Conservation (phyloP, 2,113 vertebrate species). For the Dunckerocampus dactyliophorus region DNA sequence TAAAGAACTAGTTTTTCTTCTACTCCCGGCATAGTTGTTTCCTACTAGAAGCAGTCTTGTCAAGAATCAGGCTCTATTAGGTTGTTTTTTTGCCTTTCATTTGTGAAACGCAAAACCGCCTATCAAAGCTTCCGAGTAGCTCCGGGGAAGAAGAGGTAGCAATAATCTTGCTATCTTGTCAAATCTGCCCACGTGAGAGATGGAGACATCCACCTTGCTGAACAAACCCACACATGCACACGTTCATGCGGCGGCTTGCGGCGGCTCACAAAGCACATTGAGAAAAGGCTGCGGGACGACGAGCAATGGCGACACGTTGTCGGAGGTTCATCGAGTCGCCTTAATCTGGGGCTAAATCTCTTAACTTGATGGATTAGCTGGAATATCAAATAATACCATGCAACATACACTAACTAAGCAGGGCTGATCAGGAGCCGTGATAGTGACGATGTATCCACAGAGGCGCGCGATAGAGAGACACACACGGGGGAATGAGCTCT, state of each 20-base stretch:
- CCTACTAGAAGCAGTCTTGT: conserved; percentile 5
- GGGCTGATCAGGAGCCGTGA: conserved; percentile 61
- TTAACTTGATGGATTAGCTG: conserved; percentile 73
- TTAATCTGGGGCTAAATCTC: conserved; percentile 70
- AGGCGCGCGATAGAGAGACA: conserved; percentile 51
- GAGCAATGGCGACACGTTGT: conserved; percentile 47
- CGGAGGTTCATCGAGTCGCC: conserved; percentile 61
- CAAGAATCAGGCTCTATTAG: conserved; percentile 8
- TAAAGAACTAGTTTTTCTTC: conserved; percentile 5
- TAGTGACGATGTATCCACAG: conserved; percentile 57
- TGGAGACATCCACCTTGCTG: conserved; percentile 30
- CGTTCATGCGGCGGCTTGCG: conserved; percentile 7
- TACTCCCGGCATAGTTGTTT: not conserved
- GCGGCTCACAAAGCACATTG: conserved; percentile 15
- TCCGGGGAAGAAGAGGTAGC: conserved; percentile 32
- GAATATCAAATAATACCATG: conserved; percentile 74
- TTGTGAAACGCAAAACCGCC: conserved; percentile 25
- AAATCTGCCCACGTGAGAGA: conserved; percentile 33
- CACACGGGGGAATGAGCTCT: conserved; percentile 47
- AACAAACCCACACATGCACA: conserved; percentile 37
- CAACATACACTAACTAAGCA: conserved; percentile 62
- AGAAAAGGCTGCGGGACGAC: conserved; percentile 48
- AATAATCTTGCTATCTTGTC: conserved; percentile 22
- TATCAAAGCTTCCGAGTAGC: conserved; percentile 18
- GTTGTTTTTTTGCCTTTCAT: conserved; percentile 14